Percentiles rank a stretch among this genome's conserved stretches.
phyloP scores from a whole-genome alignment of 2,888 invertebrate species.

The Lepidochrysops patricia region DNA sequence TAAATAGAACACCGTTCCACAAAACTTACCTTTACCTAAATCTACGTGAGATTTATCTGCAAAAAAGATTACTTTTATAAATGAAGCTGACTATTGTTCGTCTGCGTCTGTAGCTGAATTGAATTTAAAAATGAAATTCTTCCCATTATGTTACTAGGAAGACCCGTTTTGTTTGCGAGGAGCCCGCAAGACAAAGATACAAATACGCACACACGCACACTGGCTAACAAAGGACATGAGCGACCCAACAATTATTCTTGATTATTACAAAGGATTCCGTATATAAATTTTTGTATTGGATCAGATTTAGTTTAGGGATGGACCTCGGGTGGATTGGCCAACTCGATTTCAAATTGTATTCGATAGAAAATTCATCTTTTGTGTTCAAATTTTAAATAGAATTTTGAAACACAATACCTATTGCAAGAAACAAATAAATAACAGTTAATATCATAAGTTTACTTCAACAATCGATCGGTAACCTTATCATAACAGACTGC shows the following conservation, averaged over 20 bases:
- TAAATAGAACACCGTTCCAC: conserved; percentile 47
- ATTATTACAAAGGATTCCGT: conserved; percentile 73
- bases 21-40: conserved; percentile 60
- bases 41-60: conserved; percentile 70
- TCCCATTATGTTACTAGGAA: conserved; percentile 71
- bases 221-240: conserved; percentile 66
- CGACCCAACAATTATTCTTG: conserved; percentile 74
- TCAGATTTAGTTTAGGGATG: conserved; percentile 65
- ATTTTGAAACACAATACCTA: no score
- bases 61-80: conserved; percentile 74
- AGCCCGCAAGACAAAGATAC: conserved; percentile 72
- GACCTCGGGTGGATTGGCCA: conserved; percentile 22
- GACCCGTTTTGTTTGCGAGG: conserved; percentile 71
- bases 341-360: neutral
- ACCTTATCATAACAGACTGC: neutral
- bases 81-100: conserved; percentile 69
- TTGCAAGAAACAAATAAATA: no score
- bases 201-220: conserved; percentile 60
- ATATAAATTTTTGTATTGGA: conserved; percentile 71
- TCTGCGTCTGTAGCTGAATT: conserved; percentile 70
- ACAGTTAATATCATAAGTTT: neutral
- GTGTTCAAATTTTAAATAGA: no score
- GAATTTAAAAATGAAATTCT: conserved; percentile 74
- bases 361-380: neutral
- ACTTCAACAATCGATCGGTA: neutral